Evolutionary conservation across 2,797 vertebrate species (phyloP), one percentile per base, ranked within the genome.

Genomic region (Atherinosoma microstoma): DNA sequence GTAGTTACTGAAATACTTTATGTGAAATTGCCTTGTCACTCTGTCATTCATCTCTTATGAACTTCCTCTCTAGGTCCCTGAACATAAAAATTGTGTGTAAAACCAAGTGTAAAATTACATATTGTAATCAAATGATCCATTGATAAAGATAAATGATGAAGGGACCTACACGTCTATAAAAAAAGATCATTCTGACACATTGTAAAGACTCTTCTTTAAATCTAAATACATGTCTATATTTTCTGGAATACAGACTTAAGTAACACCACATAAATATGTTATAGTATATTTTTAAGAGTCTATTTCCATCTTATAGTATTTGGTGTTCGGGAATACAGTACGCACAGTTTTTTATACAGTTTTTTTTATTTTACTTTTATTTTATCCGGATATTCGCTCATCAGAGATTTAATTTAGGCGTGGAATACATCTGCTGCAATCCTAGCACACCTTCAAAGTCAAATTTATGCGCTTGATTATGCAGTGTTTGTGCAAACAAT

Each of bases 151-250:
- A 6, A 30, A 56, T 47, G 40, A 42, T 9, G 45, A 47, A 6
- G 3, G 1, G 18, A 35, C 4, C 10, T 9, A 58, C 63, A 36
- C 47, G 30, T 32, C 30, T 32, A 6, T 6, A 32, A 32, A 32
- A 3, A 6, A 32, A 3, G 30, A 32, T 38, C 36, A 4, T 9
- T 15, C n/a, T n/a, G n/a, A n/a, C n/a, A n/a, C 49, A 53, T 0
- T 34, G 35, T 54, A 62, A 68, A 68, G 32, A 13, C 10, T 9
- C 16, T 3, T 10, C 30, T 24, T 51, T 32, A 59, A 2, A 20
- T n/a, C 47, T 47, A 36, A 67, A 65, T 40, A 27, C 38, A 9
- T 59, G 38, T 38, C 38, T 49, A 27, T 20, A 27, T 67, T 40
- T 34, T 6, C 30, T 18, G 24, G 6, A 54, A 10, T 64, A n/a